These are phyloP conservation scores for Palythoa grandiflora DNA, from an alignment of 92 coral and sea anemone species.

Conservation along the genomic window DNA sequence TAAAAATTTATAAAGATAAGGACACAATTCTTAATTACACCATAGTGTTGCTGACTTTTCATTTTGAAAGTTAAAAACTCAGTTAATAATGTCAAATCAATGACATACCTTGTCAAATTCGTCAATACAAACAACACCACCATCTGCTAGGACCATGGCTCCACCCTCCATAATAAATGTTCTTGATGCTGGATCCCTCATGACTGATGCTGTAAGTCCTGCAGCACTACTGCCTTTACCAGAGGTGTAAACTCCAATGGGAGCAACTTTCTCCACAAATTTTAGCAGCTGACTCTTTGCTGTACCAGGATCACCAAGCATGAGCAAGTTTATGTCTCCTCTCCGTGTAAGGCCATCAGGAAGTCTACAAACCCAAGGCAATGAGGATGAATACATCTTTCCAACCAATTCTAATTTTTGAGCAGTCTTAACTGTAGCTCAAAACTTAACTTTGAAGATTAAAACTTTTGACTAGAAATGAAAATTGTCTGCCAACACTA, in stretches of 20 bases:
- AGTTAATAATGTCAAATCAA: not conserved
- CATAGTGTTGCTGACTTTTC: not conserved
- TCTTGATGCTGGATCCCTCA: slow-evolving; percentile 96
- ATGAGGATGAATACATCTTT: not conserved
- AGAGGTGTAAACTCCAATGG: slow-evolving; percentile 95
- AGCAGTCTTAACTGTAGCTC: too few relatives aligned
- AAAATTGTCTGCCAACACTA: too few relatives aligned
- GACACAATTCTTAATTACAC: too few relatives aligned
- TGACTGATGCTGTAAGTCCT: slow-evolving; percentile 97
- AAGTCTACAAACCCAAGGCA: slow-evolving; percentile 60
- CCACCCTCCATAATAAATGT: slow-evolving; percentile 99
- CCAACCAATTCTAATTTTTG: not conserved
- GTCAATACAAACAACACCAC: slow-evolving; percentile 99
- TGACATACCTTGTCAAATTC: slow-evolving; percentile 94
- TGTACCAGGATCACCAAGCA: slow-evolving; percentile 99
- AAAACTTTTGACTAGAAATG: too few relatives aligned
- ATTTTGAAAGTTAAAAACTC: not conserved
- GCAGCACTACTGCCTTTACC: slow-evolving; percentile 99
- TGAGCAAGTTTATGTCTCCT: slow-evolving; percentile 92
- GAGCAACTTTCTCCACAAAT: slow-evolving; percentile 97
- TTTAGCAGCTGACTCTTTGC: slow-evolving; percentile 98
- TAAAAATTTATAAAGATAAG: not conserved
- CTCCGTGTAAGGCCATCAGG: slow-evolving; percentile 99
- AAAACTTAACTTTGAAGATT: not conserved
- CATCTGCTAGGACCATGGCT: slow-evolving; percentile 99